A percentile compares a stretch with the other conserved stretches of the same genome.
Conservation (phyloP, 1,140 invertebrate genomes). For the Hetaerina americana region DNA sequence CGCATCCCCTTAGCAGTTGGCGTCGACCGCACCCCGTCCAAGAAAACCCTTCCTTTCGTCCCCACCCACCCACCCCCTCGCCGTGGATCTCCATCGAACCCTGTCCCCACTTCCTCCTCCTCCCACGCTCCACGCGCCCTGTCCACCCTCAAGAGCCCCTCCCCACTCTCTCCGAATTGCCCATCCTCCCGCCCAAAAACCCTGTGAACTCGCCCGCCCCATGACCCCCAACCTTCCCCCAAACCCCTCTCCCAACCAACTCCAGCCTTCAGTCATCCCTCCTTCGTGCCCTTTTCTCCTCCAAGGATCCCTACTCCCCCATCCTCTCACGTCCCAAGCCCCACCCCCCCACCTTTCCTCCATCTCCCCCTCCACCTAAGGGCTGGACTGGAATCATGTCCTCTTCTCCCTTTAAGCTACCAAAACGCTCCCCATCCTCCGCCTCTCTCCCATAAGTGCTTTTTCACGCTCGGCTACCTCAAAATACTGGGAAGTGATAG, state of each 20-base stretch:
- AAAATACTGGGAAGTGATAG: not conserved
- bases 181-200: too few relatives aligned
- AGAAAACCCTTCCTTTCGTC: slow-evolving; percentile 24
- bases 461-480: not conserved
- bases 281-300: too few relatives aligned
- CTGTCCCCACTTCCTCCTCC: not conserved
- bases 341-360: not conserved
- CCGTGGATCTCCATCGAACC: slow-evolving; percentile 1
- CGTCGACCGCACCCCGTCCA: not conserved
- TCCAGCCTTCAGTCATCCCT: too few relatives aligned
- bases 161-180: too few relatives aligned
- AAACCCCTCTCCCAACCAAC: not conserved
- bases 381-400: not conserved
- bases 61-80: slow-evolving; percentile 16
- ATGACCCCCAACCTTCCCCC: not conserved
- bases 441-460: not conserved
- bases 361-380: not conserved
- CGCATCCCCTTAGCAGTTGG: not conserved
- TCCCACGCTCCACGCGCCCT: slow-evolving; percentile 7
- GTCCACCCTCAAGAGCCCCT: not conserved
- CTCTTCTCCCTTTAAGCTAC: not conserved
- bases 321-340: too few relatives aligned
- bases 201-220: too few relatives aligned
- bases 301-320: too few relatives aligned
- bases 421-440: not conserved